phyloP scores from a whole-genome alignment of 2,888 invertebrate species.

The Harmothoe impar region DNA sequence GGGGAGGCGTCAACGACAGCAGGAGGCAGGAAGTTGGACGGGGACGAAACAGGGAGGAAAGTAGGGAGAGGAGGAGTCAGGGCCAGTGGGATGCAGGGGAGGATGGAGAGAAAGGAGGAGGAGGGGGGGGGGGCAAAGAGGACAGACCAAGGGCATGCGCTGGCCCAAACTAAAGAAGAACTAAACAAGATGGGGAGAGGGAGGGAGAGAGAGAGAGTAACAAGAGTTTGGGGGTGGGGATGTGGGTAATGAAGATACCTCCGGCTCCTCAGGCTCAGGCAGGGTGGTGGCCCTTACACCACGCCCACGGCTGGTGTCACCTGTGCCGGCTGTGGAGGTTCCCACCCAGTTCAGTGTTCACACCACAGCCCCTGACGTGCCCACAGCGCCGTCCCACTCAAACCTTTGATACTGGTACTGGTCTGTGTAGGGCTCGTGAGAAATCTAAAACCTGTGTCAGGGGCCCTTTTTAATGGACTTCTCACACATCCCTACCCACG shows the following conservation, averaged over 20 bases:
- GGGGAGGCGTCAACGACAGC: too few species aligned
- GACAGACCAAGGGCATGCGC: too few species aligned
- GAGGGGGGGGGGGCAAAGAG: too few species aligned
- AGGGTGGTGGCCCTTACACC: not conserved
- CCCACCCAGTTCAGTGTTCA: conserved; percentile 11
- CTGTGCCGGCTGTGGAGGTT: not conserved
- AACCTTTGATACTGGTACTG: not conserved
- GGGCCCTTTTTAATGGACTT: not conserved
- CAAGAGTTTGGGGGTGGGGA: not conserved
- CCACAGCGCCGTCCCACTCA: not conserved
- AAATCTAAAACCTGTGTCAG: conserved; percentile 14
- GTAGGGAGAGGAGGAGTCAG: too few species aligned
- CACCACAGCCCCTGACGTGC: not conserved
- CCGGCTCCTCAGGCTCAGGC: not conserved
- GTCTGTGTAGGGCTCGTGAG: not conserved
- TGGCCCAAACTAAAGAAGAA: too few species aligned
- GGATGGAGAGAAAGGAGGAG: too few species aligned
- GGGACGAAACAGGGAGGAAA: too few species aligned
- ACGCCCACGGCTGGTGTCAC: conserved; percentile 21
- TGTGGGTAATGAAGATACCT: not conserved
- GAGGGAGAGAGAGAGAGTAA: not conserved
- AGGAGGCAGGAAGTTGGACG: too few species aligned
- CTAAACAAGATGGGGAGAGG: not conserved
- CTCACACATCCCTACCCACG: not conserved
- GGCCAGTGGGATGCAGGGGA: too few species aligned